Evolutionary conservation across 1,140 invertebrate species (phyloP).

Genomic region (Brachionus rotundiformis): DNA sequence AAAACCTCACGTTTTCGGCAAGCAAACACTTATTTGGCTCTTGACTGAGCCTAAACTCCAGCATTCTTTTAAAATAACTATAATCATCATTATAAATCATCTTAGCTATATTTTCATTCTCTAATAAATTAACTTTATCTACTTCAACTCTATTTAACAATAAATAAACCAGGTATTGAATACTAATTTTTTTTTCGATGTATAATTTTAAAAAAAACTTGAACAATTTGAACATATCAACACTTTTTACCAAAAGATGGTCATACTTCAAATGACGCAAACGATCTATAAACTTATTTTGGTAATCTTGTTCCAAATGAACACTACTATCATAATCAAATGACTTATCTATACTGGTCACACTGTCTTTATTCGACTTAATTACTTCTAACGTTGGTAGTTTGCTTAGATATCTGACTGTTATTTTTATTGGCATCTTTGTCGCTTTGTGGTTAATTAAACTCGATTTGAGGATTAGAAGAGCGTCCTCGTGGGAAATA

Average conservation of each 20-base stretch:
- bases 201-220: slow-evolving; percentile 11
- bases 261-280: neutral
- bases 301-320: slow-evolving; percentile 9
- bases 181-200: slow-evolving; percentile 38
- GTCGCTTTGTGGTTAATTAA: slow-evolving; percentile 35
- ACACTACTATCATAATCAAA: slow-evolving; percentile 28
- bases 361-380: slow-evolving; percentile 30
- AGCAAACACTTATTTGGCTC: neutral
- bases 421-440: slow-evolving; percentile 33
- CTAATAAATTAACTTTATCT: neutral
- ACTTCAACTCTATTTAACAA: slow-evolving; percentile 11
- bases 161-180: slow-evolving; percentile 42
- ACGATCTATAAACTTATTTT: neutral
- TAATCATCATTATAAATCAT: slow-evolving; percentile 37
- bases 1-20: slow-evolving; percentile 19
- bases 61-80: slow-evolving; percentile 34
- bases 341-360: slow-evolving; percentile 15
- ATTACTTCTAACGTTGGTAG: slow-evolving; percentile 15
- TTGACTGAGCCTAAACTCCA: slow-evolving; percentile 11
- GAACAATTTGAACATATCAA: slow-evolving; percentile 2
- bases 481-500: slow-evolving; percentile 32
- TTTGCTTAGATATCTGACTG: slow-evolving; percentile 20
- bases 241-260: neutral
- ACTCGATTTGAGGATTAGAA: slow-evolving; percentile 22
- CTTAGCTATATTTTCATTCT: neutral